Base-by-base conservation (phyloP, 2,888 invertebrate species). In the Hedya salicella region DNA sequence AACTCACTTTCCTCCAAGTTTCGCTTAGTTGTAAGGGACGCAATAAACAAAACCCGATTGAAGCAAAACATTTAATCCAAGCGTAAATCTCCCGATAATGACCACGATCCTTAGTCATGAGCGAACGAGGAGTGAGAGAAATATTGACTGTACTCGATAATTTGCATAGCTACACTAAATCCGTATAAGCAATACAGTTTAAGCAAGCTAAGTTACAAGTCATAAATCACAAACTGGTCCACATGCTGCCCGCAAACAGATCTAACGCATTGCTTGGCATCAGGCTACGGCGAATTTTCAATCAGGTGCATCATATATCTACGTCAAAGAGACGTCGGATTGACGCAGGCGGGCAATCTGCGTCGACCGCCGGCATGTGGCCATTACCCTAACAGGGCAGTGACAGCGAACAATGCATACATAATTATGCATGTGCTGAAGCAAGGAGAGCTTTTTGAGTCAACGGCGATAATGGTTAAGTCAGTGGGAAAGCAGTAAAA, bases 261-360 rank as follows among this genome's bases (percentile, higher is more conserved):
- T 76, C 74, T 73, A 40, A 60, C 46, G 68, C 62, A 68, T 69
- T 73, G 42, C 61, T 71, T 72, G 68, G 70, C 67, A 72, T 73
- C 70, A 54, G 70, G 67, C 74, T 75, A 75, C 68, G 68, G 75
- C 77, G 77, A 77, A 81, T 78, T 81, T 78, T 77, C 80, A 80
- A 80, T 78, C 77, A 76, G 75, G 71, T 67, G 69, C 70, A 76
- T 79, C 81, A 79, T 85, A 81, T 73, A 77, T 85, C 81, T 71
- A 70, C 75, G 81, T 84, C 83, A 75, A 21, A 73, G 52, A 44
- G 60, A 62, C 46, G 52, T 13, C 49, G 14, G 53, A 68, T 48
- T 73, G 75, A 73, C 76, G 77, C 75, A 75, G 74, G 74, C 72
- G 76, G 79, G 75, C 77, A 77, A 81, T 79, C 78, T 75, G 72